These are phyloP conservation scores for Drosophila miranda DNA, from an alignment of 1,140 invertebrate genomes.

Conservation along the genomic window DNA sequence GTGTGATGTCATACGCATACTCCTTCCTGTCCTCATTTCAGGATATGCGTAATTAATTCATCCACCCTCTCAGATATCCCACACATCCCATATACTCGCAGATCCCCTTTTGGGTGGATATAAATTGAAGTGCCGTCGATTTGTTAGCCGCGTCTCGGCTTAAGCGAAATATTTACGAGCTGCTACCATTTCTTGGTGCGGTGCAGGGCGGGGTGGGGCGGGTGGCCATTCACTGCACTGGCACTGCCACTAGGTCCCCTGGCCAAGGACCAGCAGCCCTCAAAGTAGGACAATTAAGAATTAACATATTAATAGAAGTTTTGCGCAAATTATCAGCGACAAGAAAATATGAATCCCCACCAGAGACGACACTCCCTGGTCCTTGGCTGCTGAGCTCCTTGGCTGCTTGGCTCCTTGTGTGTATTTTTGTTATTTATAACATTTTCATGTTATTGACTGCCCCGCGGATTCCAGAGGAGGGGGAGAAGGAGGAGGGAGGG, in stretches of 20 bases:
- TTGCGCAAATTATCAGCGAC: conserved; percentile 74
- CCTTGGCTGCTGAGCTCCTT: conserved; percentile 7
- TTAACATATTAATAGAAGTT: conserved; percentile 81
- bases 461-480: neutral
- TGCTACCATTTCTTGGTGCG: conserved; percentile 27
- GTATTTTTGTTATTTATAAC: conserved; percentile 80
- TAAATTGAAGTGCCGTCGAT: conserved; percentile 74
- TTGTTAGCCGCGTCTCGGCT: conserved; percentile 65
- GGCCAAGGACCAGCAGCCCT: conserved; percentile 11
- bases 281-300: conserved; percentile 74
- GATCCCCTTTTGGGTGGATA: conserved; percentile 21
- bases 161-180: conserved; percentile 74
- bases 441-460: conserved; percentile 77
- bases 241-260: conserved; percentile 41
- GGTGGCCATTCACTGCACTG: conserved; percentile 47
- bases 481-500: conserved; percentile 11
- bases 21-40: neutral
- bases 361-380: neutral
- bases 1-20: conserved; percentile 63
- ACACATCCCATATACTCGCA: no score
- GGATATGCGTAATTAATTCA: conserved; percentile 65
- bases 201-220: neutral
- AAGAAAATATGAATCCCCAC: conserved; percentile 55
- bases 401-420: neutral
- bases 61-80: neutral